A percentile compares a stretch with the other conserved stretches of the same genome.
These are phyloP conservation scores for Pseudobourletiella spinata DNA, from an alignment of 1,140 invertebrate genomes.

Conservation along the genomic window DNA sequence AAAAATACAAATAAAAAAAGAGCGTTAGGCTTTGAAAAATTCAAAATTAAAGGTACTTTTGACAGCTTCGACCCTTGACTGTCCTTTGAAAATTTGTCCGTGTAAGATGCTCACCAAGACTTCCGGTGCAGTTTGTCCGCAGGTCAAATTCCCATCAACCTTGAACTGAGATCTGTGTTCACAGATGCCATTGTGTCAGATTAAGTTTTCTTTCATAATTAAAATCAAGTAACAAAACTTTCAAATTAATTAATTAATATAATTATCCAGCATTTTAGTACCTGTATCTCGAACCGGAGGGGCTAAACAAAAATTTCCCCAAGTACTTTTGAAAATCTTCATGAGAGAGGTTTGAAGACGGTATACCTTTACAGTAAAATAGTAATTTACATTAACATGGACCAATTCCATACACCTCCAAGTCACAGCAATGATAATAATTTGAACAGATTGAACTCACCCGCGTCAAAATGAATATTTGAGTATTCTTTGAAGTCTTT, in stretches of 20 bases:
- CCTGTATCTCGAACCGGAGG: slow-evolving; percentile 56
- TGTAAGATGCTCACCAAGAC: slow-evolving; percentile 44
- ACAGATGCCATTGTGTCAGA: too few relatives aligned
- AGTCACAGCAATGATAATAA: slow-evolving; percentile 30
- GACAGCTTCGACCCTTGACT: too few relatives aligned
- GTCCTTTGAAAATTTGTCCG: too few relatives aligned
- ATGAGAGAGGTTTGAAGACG: slow-evolving; percentile 44
- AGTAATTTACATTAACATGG: background rate
- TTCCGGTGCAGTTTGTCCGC: slow-evolving; percentile 49
- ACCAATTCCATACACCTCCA: background rate
- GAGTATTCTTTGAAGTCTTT: slow-evolving; percentile 52
- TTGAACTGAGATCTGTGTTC: slow-evolving; percentile 54
- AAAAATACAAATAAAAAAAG: slow-evolving; percentile 20
- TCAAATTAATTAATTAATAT: too few relatives aligned
- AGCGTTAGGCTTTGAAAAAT: too few relatives aligned
- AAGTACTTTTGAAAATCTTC: slow-evolving; percentile 51
- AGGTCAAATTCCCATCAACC: slow-evolving; percentile 51
- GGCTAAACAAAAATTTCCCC: slow-evolving; percentile 61
- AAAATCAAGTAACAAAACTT: too few relatives aligned
- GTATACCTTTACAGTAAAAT: slow-evolving; percentile 43
- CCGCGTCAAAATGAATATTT: slow-evolving; percentile 42
- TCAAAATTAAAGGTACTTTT: too few relatives aligned
- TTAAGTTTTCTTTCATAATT: too few relatives aligned
- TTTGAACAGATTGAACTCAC: slow-evolving; percentile 39
- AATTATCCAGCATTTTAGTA: slow-evolving; percentile 25